These are phyloP conservation scores for Prunella himalayana DNA, from an alignment of 2,113 vertebrate species.

Conservation along the genomic window DNA sequence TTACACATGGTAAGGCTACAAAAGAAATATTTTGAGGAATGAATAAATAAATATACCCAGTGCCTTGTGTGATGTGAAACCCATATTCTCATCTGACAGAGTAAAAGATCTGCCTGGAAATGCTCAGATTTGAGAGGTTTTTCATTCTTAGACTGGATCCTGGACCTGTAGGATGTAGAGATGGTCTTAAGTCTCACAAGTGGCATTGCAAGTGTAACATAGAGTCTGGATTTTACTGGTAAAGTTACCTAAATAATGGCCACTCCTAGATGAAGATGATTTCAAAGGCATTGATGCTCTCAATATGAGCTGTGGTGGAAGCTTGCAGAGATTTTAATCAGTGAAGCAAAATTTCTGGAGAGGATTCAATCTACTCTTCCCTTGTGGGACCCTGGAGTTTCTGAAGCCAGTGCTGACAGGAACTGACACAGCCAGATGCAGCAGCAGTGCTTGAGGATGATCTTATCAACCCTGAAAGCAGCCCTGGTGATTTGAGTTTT, in stretches of 20 bases:
- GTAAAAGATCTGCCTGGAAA: background rate
- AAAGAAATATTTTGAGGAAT: background rate
- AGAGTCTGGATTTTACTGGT: background rate
- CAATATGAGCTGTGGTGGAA: background rate
- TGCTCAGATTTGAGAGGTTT: background rate
- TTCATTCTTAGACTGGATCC: background rate
- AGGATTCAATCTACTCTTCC: background rate
- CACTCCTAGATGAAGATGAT: background rate
- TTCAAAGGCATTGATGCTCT: background rate
- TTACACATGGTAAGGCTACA: background rate
- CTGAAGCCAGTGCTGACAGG: background rate
- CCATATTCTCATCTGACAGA: background rate
- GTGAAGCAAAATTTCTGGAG: background rate
- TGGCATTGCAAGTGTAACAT: background rate
- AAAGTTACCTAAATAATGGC: background rate
- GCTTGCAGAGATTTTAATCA: slow-evolving; percentile 6
- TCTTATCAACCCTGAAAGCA: background rate
- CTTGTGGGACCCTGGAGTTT: background rate
- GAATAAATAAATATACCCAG: background rate
- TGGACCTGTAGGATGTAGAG: background rate
- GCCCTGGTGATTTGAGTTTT: background rate
- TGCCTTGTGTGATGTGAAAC: background rate
- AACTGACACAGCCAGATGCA: background rate
- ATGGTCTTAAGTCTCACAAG: background rate
- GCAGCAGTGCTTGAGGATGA: background rate